A percentile compares a stretch with the other conserved stretches of the same genome.
Evolutionary conservation across 1,140 invertebrate species (phyloP).

Genomic region (Goniozus legneri): DNA sequence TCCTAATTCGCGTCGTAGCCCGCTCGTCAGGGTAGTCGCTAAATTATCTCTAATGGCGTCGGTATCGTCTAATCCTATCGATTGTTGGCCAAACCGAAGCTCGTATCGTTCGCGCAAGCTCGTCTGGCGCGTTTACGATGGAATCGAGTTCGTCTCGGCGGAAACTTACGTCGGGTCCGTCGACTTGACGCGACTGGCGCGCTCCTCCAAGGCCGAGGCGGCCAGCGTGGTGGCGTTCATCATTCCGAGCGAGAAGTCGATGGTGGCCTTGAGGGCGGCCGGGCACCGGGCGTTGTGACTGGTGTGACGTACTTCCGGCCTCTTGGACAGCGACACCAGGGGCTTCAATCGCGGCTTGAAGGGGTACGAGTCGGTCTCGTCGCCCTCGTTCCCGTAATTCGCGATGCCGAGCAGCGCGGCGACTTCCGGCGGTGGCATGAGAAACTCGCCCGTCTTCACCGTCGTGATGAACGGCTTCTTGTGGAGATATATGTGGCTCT

Average conservation of each 20-base stretch:
- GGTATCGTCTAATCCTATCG: not conserved
- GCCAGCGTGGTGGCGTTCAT: constrained; percentile 30
- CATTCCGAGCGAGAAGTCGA: constrained; percentile 36
- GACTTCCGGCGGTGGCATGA: constrained; percentile 72
- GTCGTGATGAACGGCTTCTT: constrained; percentile 69
- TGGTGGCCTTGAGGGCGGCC: constrained; percentile 42
- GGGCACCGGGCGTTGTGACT: constrained; percentile 41
- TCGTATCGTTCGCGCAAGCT: no score
- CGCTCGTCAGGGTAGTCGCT: no score
- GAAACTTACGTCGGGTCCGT: constrained; percentile 20
- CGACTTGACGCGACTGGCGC: constrained; percentile 14
- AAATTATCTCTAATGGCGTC: no score
- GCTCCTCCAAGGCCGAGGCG: constrained; percentile 32
- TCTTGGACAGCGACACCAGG: constrained; percentile 34
- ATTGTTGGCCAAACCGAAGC: not conserved
- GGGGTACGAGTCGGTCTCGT: constrained; percentile 12
- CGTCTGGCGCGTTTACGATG: no score
- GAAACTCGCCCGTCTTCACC: constrained; percentile 72
- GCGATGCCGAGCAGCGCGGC: constrained; percentile 62
- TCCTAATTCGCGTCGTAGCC: no score
- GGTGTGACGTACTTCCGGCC: constrained; percentile 42
- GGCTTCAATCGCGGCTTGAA: constrained; percentile 37
- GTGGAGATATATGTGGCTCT: constrained; percentile 11
- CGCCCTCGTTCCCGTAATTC: constrained; percentile 24
- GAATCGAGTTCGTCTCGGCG: no score